Base-by-base conservation (phyloP, 2,113 vertebrate genomes). In the Cariama cristata region DNA sequence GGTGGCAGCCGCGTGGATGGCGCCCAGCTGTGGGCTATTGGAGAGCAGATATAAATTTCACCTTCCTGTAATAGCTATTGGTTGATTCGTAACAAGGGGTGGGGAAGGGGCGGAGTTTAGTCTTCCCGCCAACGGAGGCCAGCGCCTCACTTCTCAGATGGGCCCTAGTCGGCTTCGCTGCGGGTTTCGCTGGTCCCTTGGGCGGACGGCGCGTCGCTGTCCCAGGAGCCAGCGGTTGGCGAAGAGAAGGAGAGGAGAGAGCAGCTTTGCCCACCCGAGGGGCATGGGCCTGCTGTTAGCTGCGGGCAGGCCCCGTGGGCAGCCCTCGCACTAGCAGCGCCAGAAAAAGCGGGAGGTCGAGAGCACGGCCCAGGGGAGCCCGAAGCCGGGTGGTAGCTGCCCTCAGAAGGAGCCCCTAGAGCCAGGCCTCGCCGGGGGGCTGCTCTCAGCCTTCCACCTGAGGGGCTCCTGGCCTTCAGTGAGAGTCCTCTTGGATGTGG, bases 1-100 rank as follows among this genome's bases (percentile, higher is more conserved):
- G 56, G 20, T 3, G 1, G 9, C 13, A 21, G 42, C 14, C 3
- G 8, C 17, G 1, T 1, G 11, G 3, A 1, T 0, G 4, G 38
- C 9, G 1, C 26, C 21, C 4, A 0, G 0, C 53, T 49, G 26
- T 0, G 3, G 1, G 0, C 19, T 2, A 97, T 93, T 96, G 93
- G 92, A 0, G 11, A 0, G 2, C 1, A 4, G 3, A 0, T n/a
- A 79, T 6, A 88, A 84, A 94, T n/a, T 21, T 49, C 68, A 73
- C 1, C 2, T 0, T 2, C 1, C 3, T 9, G 6, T 3, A 3
- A 8, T 3, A 6, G 3, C 28, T 24, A 92, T 91, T 97, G 95
- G 96, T 3, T 28, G 14, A 45, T 97, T 98, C 63, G 79, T 96
- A 97, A 69, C 19, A 9, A 17, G 83, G 76, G 85, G 59, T 44